Evolutionary conservation across 2,888 invertebrate species (phyloP), one percentile per base, ranked within the genome.

Genomic region (Spodoptera picta): DNA sequence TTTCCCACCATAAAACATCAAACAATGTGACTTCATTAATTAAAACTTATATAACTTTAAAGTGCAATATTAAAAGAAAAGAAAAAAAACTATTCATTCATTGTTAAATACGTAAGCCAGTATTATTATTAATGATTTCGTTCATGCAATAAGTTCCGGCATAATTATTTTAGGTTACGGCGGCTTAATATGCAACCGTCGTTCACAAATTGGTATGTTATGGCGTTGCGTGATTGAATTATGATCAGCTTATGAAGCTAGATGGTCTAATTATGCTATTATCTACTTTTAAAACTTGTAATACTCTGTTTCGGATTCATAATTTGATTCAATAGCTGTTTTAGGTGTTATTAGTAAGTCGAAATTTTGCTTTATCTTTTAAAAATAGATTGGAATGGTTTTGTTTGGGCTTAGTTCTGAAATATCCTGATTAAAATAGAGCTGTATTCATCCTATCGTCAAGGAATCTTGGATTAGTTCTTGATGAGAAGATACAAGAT

Each of bases 141-240:
- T 87, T 87, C 86, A 87, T 83, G 88, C 81, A 72, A 71, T 73
- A 65, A 76, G 80, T 89, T 90, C 90, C 90, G 90, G 87, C 80
- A 82, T 79, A 69, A 78, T 85, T 84, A 73, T 74, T 83, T 85
- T 82, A 66, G 82, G 83, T 80, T 79, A 80, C 80, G 73, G 61
- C 54, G 19, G 56, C 41, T 65, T 76, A 65, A 73, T 75, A 78
- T 74, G 68, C 71, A 46, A 31, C n/a, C 43, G 45, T 31, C 55
- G 65, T 74, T 55, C 62, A 56, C 60, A 70, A 74, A 71, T 76
- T 69, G 58, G 69, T 76, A 76, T 77, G 72, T 75, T 69, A 78
- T 75, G 73, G 61, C 59, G 69, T 64, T 70, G 65, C 65, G 71
- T 71, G 65, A 65, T 76, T 73, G 66, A 73, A 73, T 57, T 61